These are phyloP conservation scores for Oncorhynchus mykiss DNA, from an alignment of 2,113 vertebrate species.

Conservation along the genomic window DNA sequence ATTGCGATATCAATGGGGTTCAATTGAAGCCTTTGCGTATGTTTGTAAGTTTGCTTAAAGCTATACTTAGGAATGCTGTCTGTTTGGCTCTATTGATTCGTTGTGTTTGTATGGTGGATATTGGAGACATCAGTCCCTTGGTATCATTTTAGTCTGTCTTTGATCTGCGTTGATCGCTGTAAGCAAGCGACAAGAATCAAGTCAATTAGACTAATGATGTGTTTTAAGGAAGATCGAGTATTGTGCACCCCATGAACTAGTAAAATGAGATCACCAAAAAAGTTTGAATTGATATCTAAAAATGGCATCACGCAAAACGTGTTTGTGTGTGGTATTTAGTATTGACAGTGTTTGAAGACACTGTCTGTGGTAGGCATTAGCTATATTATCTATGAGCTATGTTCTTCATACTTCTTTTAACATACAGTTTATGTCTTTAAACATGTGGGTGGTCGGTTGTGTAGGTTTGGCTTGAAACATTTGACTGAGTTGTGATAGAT, in stretches of 20 bases:
- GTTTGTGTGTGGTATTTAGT: conserved; percentile 47
- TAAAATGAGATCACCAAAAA: conserved; percentile 38
- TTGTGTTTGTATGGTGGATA: conserved; percentile 67
- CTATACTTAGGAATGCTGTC: conserved; percentile 78
- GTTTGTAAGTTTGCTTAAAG: conserved; percentile 77
- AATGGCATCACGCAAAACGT: conserved; percentile 45
- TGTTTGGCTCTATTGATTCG: conserved; percentile 80
- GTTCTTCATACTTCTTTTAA: no score
- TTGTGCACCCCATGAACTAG: conserved; percentile 56
- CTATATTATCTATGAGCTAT: neutral
- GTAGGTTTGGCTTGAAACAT: neutral
- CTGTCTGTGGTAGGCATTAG: neutral
- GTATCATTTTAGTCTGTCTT: conserved; percentile 72
- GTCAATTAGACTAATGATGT: conserved; percentile 64
- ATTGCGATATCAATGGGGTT: conserved; percentile 70
- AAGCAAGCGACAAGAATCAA: conserved; percentile 63
- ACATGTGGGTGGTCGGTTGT: no score
- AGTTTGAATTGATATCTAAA: no score
- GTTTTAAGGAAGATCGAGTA: conserved; percentile 45
- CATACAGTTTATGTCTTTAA: no score
- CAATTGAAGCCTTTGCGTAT: conserved; percentile 73
- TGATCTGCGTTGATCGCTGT: conserved; percentile 69
- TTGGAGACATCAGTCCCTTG: conserved; percentile 68
- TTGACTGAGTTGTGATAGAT: neutral
- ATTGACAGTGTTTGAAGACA: conserved; percentile 26